Percentiles rank a stretch among this genome's conserved stretches.
Evolutionary conservation across 2,113 vertebrate species (phyloP).

Genomic region (Phylloscopus trochiloides): DNA sequence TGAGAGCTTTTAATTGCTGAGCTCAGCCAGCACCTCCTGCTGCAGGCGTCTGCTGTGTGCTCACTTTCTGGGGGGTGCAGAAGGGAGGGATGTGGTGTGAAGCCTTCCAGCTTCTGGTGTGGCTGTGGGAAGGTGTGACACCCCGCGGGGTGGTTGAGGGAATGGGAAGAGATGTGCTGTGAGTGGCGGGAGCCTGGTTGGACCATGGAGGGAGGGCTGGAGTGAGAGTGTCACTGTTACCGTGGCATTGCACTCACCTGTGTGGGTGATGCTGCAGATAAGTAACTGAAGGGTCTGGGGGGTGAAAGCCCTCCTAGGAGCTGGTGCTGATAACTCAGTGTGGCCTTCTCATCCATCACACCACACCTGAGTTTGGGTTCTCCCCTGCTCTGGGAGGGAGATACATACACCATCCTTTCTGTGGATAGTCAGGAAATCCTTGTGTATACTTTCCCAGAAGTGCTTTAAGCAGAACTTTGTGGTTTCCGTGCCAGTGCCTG

Average conservation of each 20-base stretch:
- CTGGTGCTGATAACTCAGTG: accelerated
- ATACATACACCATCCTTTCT: accelerated
- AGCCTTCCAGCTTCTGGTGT: neutral
- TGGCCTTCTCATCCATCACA: neutral
- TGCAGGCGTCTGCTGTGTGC: accelerated
- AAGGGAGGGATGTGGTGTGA: accelerated
- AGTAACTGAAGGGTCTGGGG: too few species aligned
- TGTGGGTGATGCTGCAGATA: too few species aligned
- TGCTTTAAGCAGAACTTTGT: neutral
- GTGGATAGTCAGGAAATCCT: neutral
- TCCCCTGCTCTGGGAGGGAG: neutral
- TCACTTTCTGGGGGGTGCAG: accelerated
- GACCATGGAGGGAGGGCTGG: accelerated
- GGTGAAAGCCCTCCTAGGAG: neutral
- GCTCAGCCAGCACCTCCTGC: neutral
- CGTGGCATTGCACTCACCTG: accelerated
- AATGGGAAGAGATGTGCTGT: accelerated
- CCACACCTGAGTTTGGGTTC: accelerated
- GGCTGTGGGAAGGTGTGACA: neutral
- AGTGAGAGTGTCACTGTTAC: neutral
- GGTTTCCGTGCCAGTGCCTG: accelerated
- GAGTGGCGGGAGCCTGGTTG: neutral
- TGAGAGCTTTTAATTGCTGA: neutral
- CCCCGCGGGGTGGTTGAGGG: accelerated
- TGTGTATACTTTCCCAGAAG: accelerated